Conservation (phyloP, 2,888 invertebrate species). For the Abrostola tripartita region DNA sequence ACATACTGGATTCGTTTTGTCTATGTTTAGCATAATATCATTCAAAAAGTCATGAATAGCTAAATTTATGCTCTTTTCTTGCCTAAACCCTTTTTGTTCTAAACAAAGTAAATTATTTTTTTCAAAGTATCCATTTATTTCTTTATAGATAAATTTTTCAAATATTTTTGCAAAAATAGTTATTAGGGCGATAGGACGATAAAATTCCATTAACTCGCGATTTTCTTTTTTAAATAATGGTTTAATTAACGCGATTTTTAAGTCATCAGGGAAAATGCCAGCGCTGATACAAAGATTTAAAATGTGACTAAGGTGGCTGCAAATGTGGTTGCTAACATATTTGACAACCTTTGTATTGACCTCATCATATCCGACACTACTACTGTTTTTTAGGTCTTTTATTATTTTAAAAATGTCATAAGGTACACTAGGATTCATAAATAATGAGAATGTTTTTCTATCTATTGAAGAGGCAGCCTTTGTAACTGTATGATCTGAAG, state of each 20-base stretch:
- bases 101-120: slow-evolving; percentile 4
- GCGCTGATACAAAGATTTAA: too few relatives aligned
- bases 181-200: background rate
- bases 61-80: too few relatives aligned
- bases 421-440: slow-evolving; percentile 5
- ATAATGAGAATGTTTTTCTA: background rate
- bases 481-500: slow-evolving; percentile 1
- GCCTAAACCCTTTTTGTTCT: background rate
- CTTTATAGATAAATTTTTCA: background rate
- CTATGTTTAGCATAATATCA: too few relatives aligned
- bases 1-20: slow-evolving; percentile 4
- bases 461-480: background rate
- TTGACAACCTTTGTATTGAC: slow-evolving; percentile 8
- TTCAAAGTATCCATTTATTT: background rate
- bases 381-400: slow-evolving; percentile 7
- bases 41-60: too few relatives aligned
- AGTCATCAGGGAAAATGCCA: too few relatives aligned
- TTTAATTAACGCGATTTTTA: too few relatives aligned
- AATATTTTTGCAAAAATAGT: slow-evolving; percentile 3
- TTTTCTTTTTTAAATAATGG: too few relatives aligned
- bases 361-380: slow-evolving; percentile 3
- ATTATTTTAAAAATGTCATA: slow-evolving; percentile 12
- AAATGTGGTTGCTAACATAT: slow-evolving; percentile 7
- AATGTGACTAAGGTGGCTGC: too few relatives aligned
- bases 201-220: slow-evolving; percentile 3